Conservation (phyloP, 2,888 invertebrate species). For the Folsomia candida region DNA sequence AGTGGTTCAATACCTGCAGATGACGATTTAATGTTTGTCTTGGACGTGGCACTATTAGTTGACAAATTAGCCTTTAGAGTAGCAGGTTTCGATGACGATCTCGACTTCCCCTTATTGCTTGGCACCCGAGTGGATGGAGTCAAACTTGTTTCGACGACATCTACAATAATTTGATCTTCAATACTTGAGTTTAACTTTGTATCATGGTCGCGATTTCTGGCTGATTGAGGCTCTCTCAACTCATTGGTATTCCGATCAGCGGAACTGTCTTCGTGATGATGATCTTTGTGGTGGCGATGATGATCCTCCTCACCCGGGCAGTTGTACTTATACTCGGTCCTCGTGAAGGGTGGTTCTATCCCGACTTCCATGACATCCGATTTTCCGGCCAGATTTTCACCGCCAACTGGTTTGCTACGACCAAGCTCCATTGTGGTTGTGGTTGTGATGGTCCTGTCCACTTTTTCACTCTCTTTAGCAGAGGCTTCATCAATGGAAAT, state of each 20-base stretch:
- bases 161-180: constrained; percentile 37
- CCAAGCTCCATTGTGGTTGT: constrained; percentile 24
- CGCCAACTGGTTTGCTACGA: constrained; percentile 10
- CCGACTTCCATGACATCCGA: constrained; percentile 47
- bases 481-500: constrained; percentile 47
- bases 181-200: constrained; percentile 14
- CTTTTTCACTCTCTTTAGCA: constrained; percentile 20
- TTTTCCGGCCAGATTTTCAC: constrained; percentile 10
- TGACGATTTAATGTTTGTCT: constrained; percentile 8
- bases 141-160: constrained; percentile 1
- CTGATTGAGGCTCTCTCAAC: constrained; percentile 12
- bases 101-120: constrained; percentile 4
- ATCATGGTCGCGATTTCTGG: neutral
- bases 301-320: constrained; percentile 40
- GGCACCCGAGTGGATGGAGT: neutral
- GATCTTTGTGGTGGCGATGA: constrained; percentile 20
- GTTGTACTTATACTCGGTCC: constrained; percentile 40
- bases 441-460: neutral
- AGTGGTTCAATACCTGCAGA: neutral
- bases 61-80: neutral
- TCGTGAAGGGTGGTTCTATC: constrained; percentile 42
- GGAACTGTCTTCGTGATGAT: neutral
- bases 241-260: constrained; percentile 28
- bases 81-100: neutral
- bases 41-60: neutral